Conservation (phyloP, 2,113 vertebrate species). For the Macrotis lagotis region DNA sequence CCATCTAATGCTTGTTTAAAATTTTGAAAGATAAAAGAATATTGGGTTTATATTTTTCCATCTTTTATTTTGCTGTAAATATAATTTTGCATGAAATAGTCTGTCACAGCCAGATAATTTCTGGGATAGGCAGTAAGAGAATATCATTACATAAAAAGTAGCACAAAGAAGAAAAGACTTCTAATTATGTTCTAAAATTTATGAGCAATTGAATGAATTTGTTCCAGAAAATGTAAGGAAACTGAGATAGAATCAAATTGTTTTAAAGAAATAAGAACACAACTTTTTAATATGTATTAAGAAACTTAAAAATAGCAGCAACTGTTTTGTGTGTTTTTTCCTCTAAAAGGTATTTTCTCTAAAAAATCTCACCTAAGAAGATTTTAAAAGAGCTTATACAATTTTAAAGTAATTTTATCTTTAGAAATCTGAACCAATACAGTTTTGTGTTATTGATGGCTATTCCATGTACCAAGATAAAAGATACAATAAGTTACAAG, state of each 20-base stretch:
- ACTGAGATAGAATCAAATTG: not conserved
- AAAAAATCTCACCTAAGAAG: not conserved
- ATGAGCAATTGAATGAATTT: not conserved
- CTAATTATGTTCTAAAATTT: not conserved
- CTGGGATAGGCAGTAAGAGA: not conserved
- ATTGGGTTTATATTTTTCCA: not conserved
- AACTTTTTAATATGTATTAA: not conserved
- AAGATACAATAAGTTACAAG: slow-evolving; percentile 12
- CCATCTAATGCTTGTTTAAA: too few relatives aligned
- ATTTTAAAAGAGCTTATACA: not conserved
- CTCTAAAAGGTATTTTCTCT: not conserved
- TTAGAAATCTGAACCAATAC: slow-evolving; percentile 14
- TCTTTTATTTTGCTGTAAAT: not conserved
- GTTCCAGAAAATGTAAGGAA: not conserved
- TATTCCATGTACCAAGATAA: slow-evolving; percentile 39
- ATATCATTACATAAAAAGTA: not conserved
- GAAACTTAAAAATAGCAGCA: not conserved
- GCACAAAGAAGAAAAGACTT: not conserved
- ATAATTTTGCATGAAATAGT: not conserved
- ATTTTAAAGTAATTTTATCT: slow-evolving; percentile 30
- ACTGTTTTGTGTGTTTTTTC: not conserved
- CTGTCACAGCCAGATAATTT: not conserved
- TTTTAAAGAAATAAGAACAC: not conserved
- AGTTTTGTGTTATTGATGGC: slow-evolving; percentile 55
- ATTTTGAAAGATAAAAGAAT: not conserved